Conservation (phyloP, 2,888 invertebrate species). For the Sepiola atlantica region DNA sequence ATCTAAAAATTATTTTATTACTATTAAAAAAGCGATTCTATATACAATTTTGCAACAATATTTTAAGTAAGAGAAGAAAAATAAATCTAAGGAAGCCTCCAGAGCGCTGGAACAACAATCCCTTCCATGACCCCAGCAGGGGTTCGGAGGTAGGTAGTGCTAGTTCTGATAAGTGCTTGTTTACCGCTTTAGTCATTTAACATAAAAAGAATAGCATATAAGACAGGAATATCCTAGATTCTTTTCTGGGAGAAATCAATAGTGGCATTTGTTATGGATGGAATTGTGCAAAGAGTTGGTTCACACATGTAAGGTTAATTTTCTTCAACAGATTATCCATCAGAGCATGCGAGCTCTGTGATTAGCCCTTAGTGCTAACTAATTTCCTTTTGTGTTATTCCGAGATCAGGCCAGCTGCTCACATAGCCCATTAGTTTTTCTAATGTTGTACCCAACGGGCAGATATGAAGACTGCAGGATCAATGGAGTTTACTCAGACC, state of each 20-base stretch:
- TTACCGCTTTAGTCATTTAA: not conserved
- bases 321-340: not conserved
- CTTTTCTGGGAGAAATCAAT: not conserved
- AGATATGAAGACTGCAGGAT: conserved; percentile 20
- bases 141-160: too few species aligned
- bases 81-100: too few species aligned
- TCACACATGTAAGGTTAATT: not conserved
- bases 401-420: not conserved
- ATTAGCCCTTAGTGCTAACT: not conserved
- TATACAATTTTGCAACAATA: too few species aligned
- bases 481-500: not conserved
- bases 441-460: conserved; percentile 15
- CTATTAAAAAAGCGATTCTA: too few species aligned
- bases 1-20: too few species aligned
- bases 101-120: too few species aligned
- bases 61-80: too few species aligned
- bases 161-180: not conserved
- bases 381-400: not conserved
- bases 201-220: conserved; percentile 15
- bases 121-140: too few species aligned
- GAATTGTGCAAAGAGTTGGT: not conserved
- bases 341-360: not conserved
- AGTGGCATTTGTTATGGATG: not conserved
- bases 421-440: not conserved
- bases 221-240: not conserved